These are phyloP conservation scores for Rhagium mordax DNA, from an alignment of 2,888 invertebrate species.

Conservation along the genomic window DNA sequence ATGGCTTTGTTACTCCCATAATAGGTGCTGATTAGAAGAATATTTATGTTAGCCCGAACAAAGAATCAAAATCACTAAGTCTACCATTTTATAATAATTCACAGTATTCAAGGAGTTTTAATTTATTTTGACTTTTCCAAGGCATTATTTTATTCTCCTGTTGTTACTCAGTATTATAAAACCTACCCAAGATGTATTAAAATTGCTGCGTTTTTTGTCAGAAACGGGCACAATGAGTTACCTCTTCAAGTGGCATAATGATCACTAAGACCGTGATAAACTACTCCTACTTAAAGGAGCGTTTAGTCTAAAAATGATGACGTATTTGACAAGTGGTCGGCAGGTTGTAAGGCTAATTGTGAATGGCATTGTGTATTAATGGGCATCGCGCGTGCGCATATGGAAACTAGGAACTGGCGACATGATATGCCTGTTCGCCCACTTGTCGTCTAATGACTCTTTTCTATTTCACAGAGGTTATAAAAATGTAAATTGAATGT, in stretches of 20 bases:
- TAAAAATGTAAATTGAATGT: slow-evolving; percentile 28
- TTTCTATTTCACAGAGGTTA: slow-evolving; percentile 28
- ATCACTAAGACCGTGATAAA: slow-evolving; percentile 20
- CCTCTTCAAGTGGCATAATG: background rate
- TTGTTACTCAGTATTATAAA: background rate
- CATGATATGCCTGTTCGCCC: slow-evolving; percentile 39
- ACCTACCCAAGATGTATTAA: background rate
- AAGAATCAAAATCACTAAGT: background rate
- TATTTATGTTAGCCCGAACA: slow-evolving; percentile 17
- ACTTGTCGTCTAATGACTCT: slow-evolving; percentile 27
- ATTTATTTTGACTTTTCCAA: slow-evolving; percentile 26
- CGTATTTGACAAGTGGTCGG: slow-evolving; percentile 21
- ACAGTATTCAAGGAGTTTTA: background rate
- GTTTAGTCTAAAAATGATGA: slow-evolving; percentile 16
- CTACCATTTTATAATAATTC: background rate
- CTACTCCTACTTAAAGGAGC: slow-evolving; percentile 24
- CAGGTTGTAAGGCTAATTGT: slow-evolving; percentile 22
- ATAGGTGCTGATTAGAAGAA: slow-evolving; percentile 32
- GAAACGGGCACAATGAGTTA: background rate
- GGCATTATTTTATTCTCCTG: background rate
- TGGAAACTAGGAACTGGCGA: slow-evolving; percentile 31
- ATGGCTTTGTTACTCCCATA: slow-evolving; percentile 14
- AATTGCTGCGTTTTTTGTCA: background rate
- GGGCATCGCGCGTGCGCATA: slow-evolving; percentile 8
- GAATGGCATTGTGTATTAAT: slow-evolving; percentile 10